Base-by-base conservation (phyloP, 2,888 invertebrate genomes). In the Chironomus tentans region DNA sequence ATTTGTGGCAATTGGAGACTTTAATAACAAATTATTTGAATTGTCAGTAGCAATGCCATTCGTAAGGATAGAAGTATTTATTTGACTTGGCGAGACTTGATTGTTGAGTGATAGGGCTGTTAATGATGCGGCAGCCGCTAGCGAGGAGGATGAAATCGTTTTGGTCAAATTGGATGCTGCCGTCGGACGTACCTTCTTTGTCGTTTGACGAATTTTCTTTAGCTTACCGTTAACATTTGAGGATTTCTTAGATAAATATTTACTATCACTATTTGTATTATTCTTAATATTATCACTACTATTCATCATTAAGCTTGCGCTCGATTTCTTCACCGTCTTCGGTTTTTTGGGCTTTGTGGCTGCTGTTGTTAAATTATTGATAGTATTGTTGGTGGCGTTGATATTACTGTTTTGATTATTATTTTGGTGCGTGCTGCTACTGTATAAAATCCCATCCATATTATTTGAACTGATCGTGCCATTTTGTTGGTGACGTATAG, bases 121-220 rank as follows among this genome's bases (percentile, higher is more conserved):
- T 18, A 73, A 21, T 7, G 72, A 73, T 15, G 72, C 62, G 10
- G 62, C 72, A 24, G 72, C 62, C 4, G 72, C 62, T 12, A 62
- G 28, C 6, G 62, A 61, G 10, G 72, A 28, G 21, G 72, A 65
- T 22, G 65, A 65, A 65, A 24, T 65, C n/a, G 13, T 62, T 71
- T 70, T 70, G 50, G 50, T 71, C 21, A 22, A 24, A 24, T 21
- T 50, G 18, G 71, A 21, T 71, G 50, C 48, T n/a, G 50, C 15
- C 15, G 28, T 4, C n/a, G 56, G 72, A 15, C 72, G 71, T 56
- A 71, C 62, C 38, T 73, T 73, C 18, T 61, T 73, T 7, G 72
- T 73, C 18, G 72, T 73, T n/a, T 73, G 72, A 61, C 62, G 61
- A 28, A 73, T 73, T 28, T 73, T 73, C 72, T 73, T 73, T 28